A percentile compares a stretch with the other conserved stretches of the same genome.
Evolutionary conservation across 1,140 invertebrate species (phyloP).

Genomic region (Diploscapter pachys): DNA sequence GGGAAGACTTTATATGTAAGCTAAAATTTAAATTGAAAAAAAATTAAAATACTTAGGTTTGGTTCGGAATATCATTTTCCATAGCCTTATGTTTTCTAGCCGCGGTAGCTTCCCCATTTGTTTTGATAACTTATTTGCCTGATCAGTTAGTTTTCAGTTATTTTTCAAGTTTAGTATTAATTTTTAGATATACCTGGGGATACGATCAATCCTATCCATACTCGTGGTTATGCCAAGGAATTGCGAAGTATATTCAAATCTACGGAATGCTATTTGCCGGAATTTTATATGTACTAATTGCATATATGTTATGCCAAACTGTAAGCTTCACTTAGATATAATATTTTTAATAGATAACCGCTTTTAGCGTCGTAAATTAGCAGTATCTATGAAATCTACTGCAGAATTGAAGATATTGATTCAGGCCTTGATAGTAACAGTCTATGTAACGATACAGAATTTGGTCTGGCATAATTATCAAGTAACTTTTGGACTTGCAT

Average conservation of each 20-base stretch:
- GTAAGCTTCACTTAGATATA: slow-evolving; percentile 11
- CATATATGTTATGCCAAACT: slow-evolving; percentile 36
- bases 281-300: slow-evolving; percentile 43
- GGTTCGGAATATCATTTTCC: neutral
- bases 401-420: slow-evolving; percentile 47
- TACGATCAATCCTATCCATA: slow-evolving; percentile 33
- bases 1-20: slow-evolving; percentile 32
- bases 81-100: neutral
- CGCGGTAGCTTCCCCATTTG: neutral
- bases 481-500: neutral
- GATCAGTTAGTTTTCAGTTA: neutral
- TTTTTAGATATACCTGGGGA: slow-evolving; percentile 42
- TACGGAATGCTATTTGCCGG: slow-evolving; percentile 41
- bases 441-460: slow-evolving; percentile 21
- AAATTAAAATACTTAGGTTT: neutral
- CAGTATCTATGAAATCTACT: slow-evolving; percentile 25
- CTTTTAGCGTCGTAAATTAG: slow-evolving; percentile 34
- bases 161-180: too few relatives aligned
- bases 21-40: neutral
- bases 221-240: slow-evolving; percentile 39
- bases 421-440: slow-evolving; percentile 46
- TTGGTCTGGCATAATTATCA: slow-evolving; percentile 19
- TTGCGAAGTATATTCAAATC: slow-evolving; percentile 45
- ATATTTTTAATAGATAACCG: neutral
- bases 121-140: neutral